Conservation (phyloP, 1,140 invertebrate species). For the Bombus haemorrhoidalis region DNA sequence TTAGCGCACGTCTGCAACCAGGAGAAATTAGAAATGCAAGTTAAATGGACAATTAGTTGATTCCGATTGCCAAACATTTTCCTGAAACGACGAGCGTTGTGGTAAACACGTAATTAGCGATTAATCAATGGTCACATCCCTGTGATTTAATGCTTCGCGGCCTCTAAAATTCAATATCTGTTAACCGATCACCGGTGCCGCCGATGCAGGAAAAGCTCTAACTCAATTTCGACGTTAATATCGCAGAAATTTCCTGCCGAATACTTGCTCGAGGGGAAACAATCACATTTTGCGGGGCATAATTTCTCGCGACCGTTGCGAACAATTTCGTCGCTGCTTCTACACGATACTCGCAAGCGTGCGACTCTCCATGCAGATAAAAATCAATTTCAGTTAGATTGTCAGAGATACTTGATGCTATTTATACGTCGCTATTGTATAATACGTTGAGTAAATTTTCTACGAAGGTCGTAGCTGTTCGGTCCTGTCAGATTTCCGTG, state of each 20-base stretch:
- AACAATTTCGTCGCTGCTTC: background rate
- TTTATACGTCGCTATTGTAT: no score
- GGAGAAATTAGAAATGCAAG: background rate
- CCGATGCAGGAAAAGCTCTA: background rate
- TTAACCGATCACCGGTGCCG: slow-evolving; percentile 4
- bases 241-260: slow-evolving; percentile 12
- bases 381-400: no score
- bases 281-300: background rate
- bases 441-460: no score
- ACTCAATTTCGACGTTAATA: slow-evolving; percentile 31
- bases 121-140: background rate
- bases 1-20: no score
- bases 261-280: background rate
- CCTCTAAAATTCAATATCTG: slow-evolving; percentile 28
- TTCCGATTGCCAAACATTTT: background rate
- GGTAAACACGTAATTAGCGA: slow-evolving; percentile 18
- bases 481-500: no score
- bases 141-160: background rate
- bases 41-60: background rate
- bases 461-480: no score
- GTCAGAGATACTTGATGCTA: no score
- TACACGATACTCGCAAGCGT: background rate
- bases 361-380: no score
- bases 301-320: background rate
- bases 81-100: background rate